These are phyloP conservation scores for Anniella stebbinsi DNA, from an alignment of 2,797 vertebrate genomes.

Conservation along the genomic window DNA sequence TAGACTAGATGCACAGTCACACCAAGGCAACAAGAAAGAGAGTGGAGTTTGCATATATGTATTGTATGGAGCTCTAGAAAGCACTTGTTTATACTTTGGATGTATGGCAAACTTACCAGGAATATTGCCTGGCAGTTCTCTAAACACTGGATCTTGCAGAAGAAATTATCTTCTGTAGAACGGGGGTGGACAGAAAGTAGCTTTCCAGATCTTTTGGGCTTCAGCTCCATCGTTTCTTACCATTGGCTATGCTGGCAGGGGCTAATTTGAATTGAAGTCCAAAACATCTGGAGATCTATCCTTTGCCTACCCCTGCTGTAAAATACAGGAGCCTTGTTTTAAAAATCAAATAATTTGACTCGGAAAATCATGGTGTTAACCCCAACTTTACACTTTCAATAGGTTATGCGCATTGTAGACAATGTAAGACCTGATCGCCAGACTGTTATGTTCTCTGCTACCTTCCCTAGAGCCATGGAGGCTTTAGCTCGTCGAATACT, in stretches of 20 bases:
- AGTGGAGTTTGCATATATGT: background rate
- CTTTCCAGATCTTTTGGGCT: too few species aligned
- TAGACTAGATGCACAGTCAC: background rate
- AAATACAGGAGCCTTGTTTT: background rate
- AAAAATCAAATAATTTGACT: background rate
- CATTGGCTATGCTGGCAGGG: too few species aligned
- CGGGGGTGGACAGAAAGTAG: too few species aligned
- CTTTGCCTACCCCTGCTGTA: background rate
- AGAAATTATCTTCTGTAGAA: too few species aligned
- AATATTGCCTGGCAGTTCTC: too few species aligned
- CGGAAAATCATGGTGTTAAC: background rate
- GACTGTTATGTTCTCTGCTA: conserved; percentile 99
- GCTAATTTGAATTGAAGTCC: too few species aligned
- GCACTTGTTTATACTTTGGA: background rate
- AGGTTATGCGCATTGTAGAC: conserved; percentile 99
- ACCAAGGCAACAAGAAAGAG: background rate
- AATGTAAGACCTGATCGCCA: conserved; percentile 96
- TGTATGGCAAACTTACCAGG: background rate
- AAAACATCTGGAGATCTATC: too few species aligned
- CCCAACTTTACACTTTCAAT: conserved; percentile 5
- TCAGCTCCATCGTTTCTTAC: too few species aligned
- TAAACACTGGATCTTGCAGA: background rate
- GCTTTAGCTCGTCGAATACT: conserved; percentile 96
- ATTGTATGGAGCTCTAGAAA: background rate
- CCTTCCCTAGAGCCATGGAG: conserved; percentile 98